Conservation (phyloP, 64 coral and sea anemone species). For the Dendronephthya gigantea region DNA sequence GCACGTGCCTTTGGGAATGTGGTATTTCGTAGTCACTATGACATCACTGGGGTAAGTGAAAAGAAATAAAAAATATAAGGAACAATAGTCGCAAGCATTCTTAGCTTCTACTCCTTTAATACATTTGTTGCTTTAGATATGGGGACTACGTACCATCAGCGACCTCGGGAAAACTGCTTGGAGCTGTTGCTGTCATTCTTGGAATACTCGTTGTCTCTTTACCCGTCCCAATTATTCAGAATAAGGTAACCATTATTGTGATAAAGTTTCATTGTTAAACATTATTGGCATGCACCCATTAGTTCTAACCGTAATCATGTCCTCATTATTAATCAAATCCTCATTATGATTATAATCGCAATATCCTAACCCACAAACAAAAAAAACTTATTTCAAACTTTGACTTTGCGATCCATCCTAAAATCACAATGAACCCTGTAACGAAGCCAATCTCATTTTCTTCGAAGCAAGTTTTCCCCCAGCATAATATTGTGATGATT, state of each 20-base stretch:
- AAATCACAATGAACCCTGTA: no score
- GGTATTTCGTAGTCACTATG: slow-evolving; percentile 11
- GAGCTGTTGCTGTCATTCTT: background rate
- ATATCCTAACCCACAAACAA: no score
- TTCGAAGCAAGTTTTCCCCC: no score
- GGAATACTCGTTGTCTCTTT: background rate
- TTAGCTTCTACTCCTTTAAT: no score
- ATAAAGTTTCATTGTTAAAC: background rate
- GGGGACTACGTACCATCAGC: background rate
- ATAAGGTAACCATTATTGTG: background rate
- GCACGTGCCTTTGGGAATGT: slow-evolving; percentile 5
- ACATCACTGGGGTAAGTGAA: background rate
- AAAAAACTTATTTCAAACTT: background rate
- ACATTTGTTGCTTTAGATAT: background rate
- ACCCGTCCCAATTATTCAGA: slow-evolving; percentile 5
- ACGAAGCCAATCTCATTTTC: no score
- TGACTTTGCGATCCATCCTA: background rate
- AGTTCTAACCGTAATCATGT: background rate
- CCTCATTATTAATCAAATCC: no score
- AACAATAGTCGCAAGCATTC: no score
- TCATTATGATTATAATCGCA: no score
- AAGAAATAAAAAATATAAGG: no score
- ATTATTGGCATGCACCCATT: no score
- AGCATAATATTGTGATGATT: background rate
- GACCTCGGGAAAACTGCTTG: background rate